Conservation (phyloP, 2,888 invertebrate species). For the Doris montereyensis region DNA sequence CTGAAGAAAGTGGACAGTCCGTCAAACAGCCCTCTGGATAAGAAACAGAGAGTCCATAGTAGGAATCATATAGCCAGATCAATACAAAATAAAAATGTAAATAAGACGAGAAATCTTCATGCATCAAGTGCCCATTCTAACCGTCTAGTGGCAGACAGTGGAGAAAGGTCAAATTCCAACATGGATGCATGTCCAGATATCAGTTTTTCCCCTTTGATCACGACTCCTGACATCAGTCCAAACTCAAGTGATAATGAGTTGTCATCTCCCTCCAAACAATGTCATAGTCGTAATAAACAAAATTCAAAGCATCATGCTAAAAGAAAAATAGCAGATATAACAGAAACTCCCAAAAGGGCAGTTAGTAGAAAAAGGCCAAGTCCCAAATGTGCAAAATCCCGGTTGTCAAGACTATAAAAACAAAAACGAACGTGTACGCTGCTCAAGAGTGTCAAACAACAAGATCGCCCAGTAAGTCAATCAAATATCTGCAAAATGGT, state of each 20-base stretch:
- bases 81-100: neutral
- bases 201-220: neutral
- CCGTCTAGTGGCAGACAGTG: neutral
- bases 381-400: neutral
- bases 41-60: neutral
- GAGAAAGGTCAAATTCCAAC: neutral
- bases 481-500: too few relatives aligned
- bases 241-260: neutral
- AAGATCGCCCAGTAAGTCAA: too few relatives aligned
- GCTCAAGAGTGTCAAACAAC: too few relatives aligned
- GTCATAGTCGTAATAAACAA: neutral
- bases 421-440: neutral
- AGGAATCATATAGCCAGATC: neutral
- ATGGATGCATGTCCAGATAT: neutral
- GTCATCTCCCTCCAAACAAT: neutral
- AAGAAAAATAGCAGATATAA: neutral
- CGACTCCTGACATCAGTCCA: neutral
- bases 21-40: constrained; percentile 28
- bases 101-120: too few relatives aligned
- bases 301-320: neutral
- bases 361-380: neutral
- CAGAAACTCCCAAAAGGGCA: neutral
- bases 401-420: neutral
- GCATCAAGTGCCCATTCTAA: too few relatives aligned
- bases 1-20: constrained; percentile 10